Base-by-base conservation (phyloP, 23 tunicate genomes). In the Phallusia fumigata region DNA sequence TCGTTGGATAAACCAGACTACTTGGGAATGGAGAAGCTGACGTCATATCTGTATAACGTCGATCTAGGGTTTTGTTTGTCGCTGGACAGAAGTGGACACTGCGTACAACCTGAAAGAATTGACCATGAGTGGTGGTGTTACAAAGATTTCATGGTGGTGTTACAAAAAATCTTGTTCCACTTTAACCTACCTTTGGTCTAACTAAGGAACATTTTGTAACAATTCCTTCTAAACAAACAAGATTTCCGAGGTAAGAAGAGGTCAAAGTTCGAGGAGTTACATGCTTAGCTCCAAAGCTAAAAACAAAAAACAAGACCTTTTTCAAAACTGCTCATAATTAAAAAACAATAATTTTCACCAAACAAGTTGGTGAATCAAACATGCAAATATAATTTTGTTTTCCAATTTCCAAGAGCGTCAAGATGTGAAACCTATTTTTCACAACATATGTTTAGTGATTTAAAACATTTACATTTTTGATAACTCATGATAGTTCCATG, bases 81-180 rank as follows among this genome's bases (percentile, higher is more conserved):
- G 99, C 93, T 13, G 99, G 99, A 79, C 99, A 96, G 82, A 87
- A 96, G 73, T 96, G 99, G 33, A 96, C 90, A 52, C 93, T 90
- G 0, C 92, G 76, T 11, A 96, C 99, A 49, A 96, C 98, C 93
- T 88, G 82, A 19, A 22, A n/a, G n/a, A n/a, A n/a, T n/a, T n/a
- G n/a, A n/a, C n/a, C n/a, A n/a, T n/a, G n/a, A n/a, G n/a, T n/a
- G n/a, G n/a, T n/a, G n/a, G n/a, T n/a, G n/a, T n/a, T n/a, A n/a
- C n/a, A n/a, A n/a, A n/a, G n/a, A n/a, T n/a, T n/a, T n/a, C n/a
- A n/a, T n/a, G n/a, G n/a, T n/a, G n/a, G n/a, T n/a, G n/a, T 3
- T 3, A 40, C 10, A 40, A 5, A 40, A 40, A 40, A 40, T 40
- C 8, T 10, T 40, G 5, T 3, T 10, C 5, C 47, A 40, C 47